A percentile compares a stretch with the other conserved stretches of the same genome.
Conservation (phyloP, 2,113 vertebrate species). For the Kobus ellipsiprymnus region DNA sequence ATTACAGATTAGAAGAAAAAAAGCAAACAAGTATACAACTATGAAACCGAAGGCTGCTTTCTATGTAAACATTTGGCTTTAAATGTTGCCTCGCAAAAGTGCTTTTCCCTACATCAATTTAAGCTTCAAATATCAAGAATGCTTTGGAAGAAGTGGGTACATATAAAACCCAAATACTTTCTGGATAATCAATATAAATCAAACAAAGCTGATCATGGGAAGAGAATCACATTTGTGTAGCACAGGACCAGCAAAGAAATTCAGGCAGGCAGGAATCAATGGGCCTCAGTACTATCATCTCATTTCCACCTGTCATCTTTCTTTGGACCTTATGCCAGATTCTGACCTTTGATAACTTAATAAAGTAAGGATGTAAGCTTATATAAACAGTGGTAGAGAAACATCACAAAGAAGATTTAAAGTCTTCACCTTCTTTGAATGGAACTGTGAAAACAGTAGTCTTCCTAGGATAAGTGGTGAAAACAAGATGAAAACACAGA, state of each 20-base stretch:
- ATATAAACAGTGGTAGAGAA: constrained; percentile 27
- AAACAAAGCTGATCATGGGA: neutral
- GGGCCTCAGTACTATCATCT: neutral
- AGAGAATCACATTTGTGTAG: neutral
- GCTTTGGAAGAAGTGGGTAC: neutral
- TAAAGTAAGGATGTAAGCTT: neutral
- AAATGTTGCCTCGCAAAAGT: neutral
- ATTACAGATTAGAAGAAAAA: neutral
- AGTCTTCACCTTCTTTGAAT: neutral
- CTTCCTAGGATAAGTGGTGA: neutral
- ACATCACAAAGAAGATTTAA: neutral
- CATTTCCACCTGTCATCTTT: neutral
- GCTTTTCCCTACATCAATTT: neutral
- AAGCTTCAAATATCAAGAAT: constrained; percentile 22
- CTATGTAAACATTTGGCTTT: neutral
- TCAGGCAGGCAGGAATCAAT: neutral
- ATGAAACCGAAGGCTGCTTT: neutral
- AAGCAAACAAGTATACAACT: neutral
- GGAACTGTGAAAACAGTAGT: neutral
- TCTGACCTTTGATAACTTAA: constrained; percentile 17
- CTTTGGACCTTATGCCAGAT: neutral
- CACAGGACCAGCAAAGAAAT: neutral
- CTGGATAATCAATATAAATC: neutral
- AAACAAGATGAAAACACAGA: constrained; percentile 29
- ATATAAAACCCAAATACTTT: constrained; percentile 12